Evolutionary conservation across 2,113 vertebrate genomes (phyloP).

Genomic region (Sus scrofa): T2T-Sscrofa CM000812.6:224303501-224304000

Average conservation of each 20-base stretch:
- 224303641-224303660: background rate
- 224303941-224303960: background rate
- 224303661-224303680: background rate
- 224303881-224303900: background rate
- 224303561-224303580: background rate
- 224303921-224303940: conserved; percentile 13
- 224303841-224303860: background rate
- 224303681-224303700: background rate
- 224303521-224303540: background rate
- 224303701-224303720: background rate
- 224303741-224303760: background rate
- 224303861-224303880: background rate
- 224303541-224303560: background rate
- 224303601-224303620: background rate
- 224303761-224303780: background rate
- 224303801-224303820: background rate
- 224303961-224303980: background rate
- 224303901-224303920: background rate
- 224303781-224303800: background rate
- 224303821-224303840: too few species aligned
- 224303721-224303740: background rate
- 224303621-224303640: background rate
- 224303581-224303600: background rate
- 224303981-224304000: background rate
- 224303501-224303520: background rate